Evolutionary conservation across 2,113 vertebrate genomes (phyloP).

Genomic region (Corythornis madagascariensis): DNA sequence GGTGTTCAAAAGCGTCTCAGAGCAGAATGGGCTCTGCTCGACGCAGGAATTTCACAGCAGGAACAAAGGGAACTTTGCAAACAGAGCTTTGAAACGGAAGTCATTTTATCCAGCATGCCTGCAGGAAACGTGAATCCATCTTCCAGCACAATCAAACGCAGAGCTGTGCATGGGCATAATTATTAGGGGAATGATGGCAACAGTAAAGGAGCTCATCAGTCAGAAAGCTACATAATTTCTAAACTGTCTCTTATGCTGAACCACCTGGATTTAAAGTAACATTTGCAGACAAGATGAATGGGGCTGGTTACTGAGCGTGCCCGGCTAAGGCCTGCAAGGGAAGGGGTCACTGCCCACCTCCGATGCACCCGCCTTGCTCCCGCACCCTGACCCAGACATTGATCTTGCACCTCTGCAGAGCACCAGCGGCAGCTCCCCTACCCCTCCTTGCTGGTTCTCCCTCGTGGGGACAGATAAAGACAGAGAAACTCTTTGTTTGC

Average conservation of each 20-base stretch:
- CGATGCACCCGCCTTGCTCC: background rate
- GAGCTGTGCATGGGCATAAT: constrained; percentile 52
- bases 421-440: rapidly evolving
- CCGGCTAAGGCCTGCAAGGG: background rate
- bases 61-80: constrained; percentile 45
- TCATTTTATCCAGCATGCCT: constrained; percentile 48
- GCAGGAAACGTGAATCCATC: constrained; percentile 45
- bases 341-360: background rate
- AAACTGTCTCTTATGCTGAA: constrained; percentile 28
- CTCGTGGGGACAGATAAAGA: background rate
- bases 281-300: background rate
- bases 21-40: constrained; percentile 22
- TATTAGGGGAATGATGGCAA: constrained; percentile 45
- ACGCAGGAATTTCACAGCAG: background rate
- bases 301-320: background rate
- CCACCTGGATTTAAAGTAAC: constrained; percentile 48
- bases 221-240: constrained; percentile 32
- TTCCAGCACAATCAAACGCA: constrained; percentile 24
- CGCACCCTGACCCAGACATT: rapidly evolving
- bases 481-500: background rate
- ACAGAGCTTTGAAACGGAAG: constrained; percentile 18
- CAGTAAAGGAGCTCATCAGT: constrained; percentile 22
- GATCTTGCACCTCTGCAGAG: background rate
- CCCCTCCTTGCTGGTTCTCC: background rate
- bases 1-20: background rate